phyloP scores from a whole-genome alignment of 2,888 invertebrate genomes.

The Phorcus lineatus region DNA sequence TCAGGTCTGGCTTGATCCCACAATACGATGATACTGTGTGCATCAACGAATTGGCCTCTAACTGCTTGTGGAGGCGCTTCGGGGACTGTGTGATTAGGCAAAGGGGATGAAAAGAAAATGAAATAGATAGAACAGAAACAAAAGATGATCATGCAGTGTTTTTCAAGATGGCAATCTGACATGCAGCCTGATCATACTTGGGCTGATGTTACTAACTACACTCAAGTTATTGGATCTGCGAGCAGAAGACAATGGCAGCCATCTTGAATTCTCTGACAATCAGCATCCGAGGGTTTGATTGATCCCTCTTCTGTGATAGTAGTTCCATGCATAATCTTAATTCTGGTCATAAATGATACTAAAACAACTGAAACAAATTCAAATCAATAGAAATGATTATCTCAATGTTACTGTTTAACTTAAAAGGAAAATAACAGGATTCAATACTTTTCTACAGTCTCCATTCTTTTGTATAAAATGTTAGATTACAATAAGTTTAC shows the following conservation, averaged over 20 bases:
- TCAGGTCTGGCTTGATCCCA: constrained; percentile 96
- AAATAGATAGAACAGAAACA: constrained; percentile 44
- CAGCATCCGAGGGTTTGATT: not conserved
- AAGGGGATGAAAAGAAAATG: constrained; percentile 37
- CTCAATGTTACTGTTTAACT: not conserved
- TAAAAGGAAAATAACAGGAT: too few relatives aligned
- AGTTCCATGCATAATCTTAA: constrained; percentile 11
- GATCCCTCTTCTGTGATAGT: not conserved
- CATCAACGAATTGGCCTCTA: constrained; percentile 89
- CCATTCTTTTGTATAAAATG: too few relatives aligned
- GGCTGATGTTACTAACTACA: constrained; percentile 12
- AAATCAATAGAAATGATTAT: not conserved
- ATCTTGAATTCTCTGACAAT: not conserved
- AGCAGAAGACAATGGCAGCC: constrained; percentile 11
- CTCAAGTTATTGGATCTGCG: constrained; percentile 13
- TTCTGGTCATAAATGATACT: not conserved
- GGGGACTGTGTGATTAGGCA: constrained; percentile 83
- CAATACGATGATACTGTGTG: constrained; percentile 90
- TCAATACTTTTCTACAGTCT: too few relatives aligned
- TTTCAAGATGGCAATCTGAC: constrained; percentile 11
- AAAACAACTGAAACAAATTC: constrained; percentile 19
- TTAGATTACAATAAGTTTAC: too few relatives aligned
- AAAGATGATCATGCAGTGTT: constrained; percentile 33
- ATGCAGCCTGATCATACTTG: constrained; percentile 14
- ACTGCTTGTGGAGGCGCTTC: constrained; percentile 97